phyloP scores from a whole-genome alignment of 2,113 vertebrate species.

The Dolichallabes microphthalmus region DNA sequence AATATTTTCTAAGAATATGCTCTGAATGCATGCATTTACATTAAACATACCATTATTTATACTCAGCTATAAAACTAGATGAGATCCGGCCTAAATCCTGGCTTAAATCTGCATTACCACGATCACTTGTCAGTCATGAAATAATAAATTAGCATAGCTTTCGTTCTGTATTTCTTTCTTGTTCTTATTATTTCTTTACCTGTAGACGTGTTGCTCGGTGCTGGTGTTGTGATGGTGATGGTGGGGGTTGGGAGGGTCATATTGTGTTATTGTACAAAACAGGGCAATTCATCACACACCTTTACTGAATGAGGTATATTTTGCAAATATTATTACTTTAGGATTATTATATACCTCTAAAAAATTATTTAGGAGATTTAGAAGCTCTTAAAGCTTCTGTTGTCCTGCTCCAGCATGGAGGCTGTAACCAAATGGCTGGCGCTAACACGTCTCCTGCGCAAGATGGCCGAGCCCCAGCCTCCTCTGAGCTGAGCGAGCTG shows the following conservation, averaged over 20 bases:
- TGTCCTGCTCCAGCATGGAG: not conserved
- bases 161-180: not conserved
- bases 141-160: not conserved
- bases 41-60: not conserved
- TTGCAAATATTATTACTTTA: not conserved
- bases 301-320: not conserved
- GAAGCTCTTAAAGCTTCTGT: not conserved
- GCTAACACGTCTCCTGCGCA: constrained; percentile 35
- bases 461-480: constrained; percentile 53
- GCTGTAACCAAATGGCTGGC: constrained; percentile 28
- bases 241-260: constrained; percentile 29
- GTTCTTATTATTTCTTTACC: not conserved
- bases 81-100: not conserved
- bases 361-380: not conserved
- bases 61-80: not conserved
- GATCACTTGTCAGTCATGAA: not conserved
- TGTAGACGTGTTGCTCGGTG: not conserved
- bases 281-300: not conserved
- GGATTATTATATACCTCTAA: too few species aligned
- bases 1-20: not conserved
- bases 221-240: not conserved
- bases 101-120: not conserved
- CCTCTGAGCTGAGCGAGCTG: constrained; percentile 9
- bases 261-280: not conserved
- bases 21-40: not conserved